Base-by-base conservation (phyloP, 2,797 vertebrate species). In the Saxicola maurus region DNA sequence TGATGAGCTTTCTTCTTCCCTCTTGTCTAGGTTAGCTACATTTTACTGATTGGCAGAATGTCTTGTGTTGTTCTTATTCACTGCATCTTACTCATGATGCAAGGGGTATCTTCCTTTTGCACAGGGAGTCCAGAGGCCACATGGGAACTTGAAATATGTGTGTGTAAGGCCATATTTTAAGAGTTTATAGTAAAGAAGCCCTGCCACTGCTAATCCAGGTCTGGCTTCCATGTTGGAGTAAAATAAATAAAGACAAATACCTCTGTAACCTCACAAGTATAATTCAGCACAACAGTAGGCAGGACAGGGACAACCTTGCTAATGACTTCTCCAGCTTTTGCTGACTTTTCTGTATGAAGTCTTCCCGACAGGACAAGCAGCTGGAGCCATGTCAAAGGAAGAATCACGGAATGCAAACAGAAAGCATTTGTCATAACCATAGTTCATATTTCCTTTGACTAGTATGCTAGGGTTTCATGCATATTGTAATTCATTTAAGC, bases 211-310 rank as follows among this genome's bases (percentile, higher is more conserved):
- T 95, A 88, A 93, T 92, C 61, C 40, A 10, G 38, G 69, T 89
- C 28, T 72, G 76, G 21, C 43, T 84, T 93, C 89, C 57, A 40
- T 37, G 11, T 6, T 87, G 55, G 30, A 85, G 37, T 64, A 57
- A 91, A 92, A 87, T 68, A 91, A 92, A 82, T 82, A 83, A 86
- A 65, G 59, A 52, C 27, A 68, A 84, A 92, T 60, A 38, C 15
- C 57, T 82, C 67, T 67, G 42, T 25, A 86, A 60, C 23, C 20
- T 96, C 61, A 15, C 10, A 23, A 86, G 65, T 48, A 53, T 61
- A 86, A 89, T 87, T 87, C 52, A 89, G 56, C 45, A 62, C 28
- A 81, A 38, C 13, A 31, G 12, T 40, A 62, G 62, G 12, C 35
- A 62, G 57, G 68, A 76, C 49, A 78, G 61, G 92, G 46, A 73